Percentiles rank a stretch among this genome's conserved stretches.
phyloP scores from a whole-genome alignment of 2,113 vertebrate species.

The Thymallus thymallus region DNA sequence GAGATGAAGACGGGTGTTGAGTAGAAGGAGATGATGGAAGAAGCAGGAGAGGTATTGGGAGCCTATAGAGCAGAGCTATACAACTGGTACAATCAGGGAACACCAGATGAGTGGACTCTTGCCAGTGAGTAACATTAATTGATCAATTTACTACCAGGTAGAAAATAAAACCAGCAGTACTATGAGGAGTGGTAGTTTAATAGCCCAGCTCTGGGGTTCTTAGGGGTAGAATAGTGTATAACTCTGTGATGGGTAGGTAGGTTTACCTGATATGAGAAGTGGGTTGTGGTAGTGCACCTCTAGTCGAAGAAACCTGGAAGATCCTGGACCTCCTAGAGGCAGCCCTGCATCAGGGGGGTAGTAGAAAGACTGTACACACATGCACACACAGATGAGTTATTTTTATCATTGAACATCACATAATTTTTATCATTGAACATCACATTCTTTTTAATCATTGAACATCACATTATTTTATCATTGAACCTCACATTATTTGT shows the following conservation, averaged over 20 bases:
- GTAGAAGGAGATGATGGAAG: too few species aligned
- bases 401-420: too few species aligned
- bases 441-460: too few species aligned
- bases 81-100: too few species aligned
- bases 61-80: too few species aligned
- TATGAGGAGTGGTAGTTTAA: not conserved
- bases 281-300: slow-evolving; percentile 98
- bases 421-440: not conserved
- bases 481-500: too few species aligned
- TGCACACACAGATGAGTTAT: not conserved
- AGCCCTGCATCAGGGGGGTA: slow-evolving; percentile 88
- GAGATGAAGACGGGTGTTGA: not conserved
- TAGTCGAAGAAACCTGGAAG: slow-evolving; percentile 85
- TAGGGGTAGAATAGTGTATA: not conserved
- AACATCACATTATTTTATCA: too few species aligned
- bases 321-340: slow-evolving; percentile 79
- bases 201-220: not conserved
- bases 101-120: too few species aligned
- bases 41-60: too few species aligned
- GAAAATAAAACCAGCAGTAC: too few species aligned
- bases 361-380: slow-evolving; percentile 81
- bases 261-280: slow-evolving; percentile 77
- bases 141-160: too few species aligned
- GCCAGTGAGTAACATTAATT: too few species aligned
- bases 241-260: slow-evolving; percentile 12